Percentiles rank a stretch among this genome's conserved stretches.
Evolutionary conservation across 2,888 invertebrate genomes (phyloP).

Genomic region (Subacronicta megacephala): DNA sequence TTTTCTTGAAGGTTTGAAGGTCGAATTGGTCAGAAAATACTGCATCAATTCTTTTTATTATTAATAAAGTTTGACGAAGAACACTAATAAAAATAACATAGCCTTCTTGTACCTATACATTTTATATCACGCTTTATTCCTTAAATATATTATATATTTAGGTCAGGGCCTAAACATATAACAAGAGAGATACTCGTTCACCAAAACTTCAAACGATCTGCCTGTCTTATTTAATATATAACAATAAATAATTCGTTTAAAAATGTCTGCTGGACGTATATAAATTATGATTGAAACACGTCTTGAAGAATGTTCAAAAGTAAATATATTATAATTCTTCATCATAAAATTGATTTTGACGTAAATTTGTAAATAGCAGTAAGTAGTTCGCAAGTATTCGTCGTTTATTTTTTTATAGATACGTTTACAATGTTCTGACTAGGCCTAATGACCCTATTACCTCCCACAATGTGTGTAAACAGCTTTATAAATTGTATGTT

Average conservation of each 20-base stretch:
- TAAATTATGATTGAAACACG: constrained; percentile 23
- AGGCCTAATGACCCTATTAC: constrained; percentile 10
- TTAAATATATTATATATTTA: too few species aligned
- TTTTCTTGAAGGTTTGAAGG: too few species aligned
- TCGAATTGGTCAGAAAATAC: too few species aligned
- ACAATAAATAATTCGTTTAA: constrained; percentile 32
- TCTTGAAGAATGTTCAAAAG: constrained; percentile 11
- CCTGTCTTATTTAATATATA: constrained; percentile 4
- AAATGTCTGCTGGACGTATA: neutral
- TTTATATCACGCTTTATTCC: neutral
- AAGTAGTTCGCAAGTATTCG: constrained; percentile 17
- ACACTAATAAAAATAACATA: too few species aligned
- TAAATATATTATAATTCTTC: constrained; percentile 19
- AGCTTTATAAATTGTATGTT: constrained; percentile 8
- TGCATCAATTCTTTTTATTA: too few species aligned
- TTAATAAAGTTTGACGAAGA: too few species aligned
- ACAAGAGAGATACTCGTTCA: neutral
- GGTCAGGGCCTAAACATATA: constrained; percentile 26
- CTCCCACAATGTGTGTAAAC: constrained; percentile 12
- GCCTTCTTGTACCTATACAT: neutral
- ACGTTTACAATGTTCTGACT: neutral
- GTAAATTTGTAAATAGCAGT: constrained; percentile 21
- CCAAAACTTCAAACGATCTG: constrained; percentile 17
- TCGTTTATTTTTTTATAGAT: constrained; percentile 6
- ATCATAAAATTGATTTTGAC: constrained; percentile 19